phyloP scores from a whole-genome alignment of 2,888 invertebrate species.

The Ligdia adustata region DNA sequence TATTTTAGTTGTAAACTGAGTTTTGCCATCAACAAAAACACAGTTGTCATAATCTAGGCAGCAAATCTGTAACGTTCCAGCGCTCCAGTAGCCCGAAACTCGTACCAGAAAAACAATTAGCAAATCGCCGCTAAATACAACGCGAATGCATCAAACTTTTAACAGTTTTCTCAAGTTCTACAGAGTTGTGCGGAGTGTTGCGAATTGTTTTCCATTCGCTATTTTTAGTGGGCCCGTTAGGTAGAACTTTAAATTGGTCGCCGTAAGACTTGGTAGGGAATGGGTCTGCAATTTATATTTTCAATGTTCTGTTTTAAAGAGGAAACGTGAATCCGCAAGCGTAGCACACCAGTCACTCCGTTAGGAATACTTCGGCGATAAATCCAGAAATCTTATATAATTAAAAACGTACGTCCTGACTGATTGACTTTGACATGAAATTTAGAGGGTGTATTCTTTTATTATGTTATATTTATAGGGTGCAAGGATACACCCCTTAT shows the following conservation, averaged over 20 bases:
- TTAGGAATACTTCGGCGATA: too few species aligned
- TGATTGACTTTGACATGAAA: too few species aligned
- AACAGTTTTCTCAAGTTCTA: conserved; percentile 52
- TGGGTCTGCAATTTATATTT: conserved; percentile 23
- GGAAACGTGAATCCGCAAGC: neutral
- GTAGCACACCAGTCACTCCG: too few species aligned
- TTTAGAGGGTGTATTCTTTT: too few species aligned
- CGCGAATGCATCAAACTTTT: conserved; percentile 58
- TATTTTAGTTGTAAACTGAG: too few species aligned
- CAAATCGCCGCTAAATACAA: conserved; percentile 47
- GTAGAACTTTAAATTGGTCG: conserved; percentile 39
- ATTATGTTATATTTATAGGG: too few species aligned
- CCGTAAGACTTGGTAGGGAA: conserved; percentile 16
- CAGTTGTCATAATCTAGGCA: too few species aligned
- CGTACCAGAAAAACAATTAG: conserved; percentile 51
- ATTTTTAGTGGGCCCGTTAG: conserved; percentile 37
- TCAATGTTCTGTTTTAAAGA: neutral
- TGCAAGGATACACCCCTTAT: too few species aligned
- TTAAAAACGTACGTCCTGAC: too few species aligned
- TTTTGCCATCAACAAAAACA: neutral
- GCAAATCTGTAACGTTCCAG: too few species aligned
- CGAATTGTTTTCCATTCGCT: conserved; percentile 35
- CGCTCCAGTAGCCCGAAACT: conserved; percentile 1
- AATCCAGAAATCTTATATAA: too few species aligned
- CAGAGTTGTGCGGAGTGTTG: conserved; percentile 24